Evolutionary conservation across 2,113 vertebrate species (phyloP), one percentile per base, ranked within the genome.

Genomic region (Paedocypris sp.): DNA sequence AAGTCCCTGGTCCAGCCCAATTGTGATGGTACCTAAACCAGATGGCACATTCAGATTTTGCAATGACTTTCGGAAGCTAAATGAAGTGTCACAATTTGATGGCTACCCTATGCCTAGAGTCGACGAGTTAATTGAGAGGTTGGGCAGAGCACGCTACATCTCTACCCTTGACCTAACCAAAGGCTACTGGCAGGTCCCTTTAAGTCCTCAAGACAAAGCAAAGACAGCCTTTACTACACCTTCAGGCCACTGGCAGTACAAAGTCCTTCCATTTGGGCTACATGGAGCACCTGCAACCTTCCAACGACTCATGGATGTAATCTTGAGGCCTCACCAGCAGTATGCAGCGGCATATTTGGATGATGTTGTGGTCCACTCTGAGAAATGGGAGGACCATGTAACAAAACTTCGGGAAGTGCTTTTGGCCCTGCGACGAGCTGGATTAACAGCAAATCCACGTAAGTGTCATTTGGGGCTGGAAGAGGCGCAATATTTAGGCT

Each of bases 141-240:
- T 52, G 9, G 48, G 48, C 1, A 28, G 11, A 1, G 36, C 18
- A 15, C 8, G 22, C 1, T 62, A 8, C 5, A 52, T 62, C 6
- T 20, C 12, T 6, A 62, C 60, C 9, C 36, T 62, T 3, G 60
- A 62, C 31, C 18, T 60, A 6, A 60, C 58, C 12, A 60, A 48
- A 25, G 31, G 31, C 2, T 48, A 49, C 31, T 60, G 43, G 45
- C 58, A 48, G n/a, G 20, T 60, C 4, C 26, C n/a, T n/a, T n/a
- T n/a, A n/a, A n/a, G n/a, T n/a, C n/a, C n/a, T n/a, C n/a, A n/a
- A n/a, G n/a, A n/a, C n/a, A n/a, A n/a, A n/a, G n/a, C n/a, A n/a
- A n/a, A n/a, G n/a, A n/a, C n/a, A n/a, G n/a, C 31, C 2, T 31
- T 60, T 1, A 5, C 29, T 4, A 13, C 16, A 2, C 13, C n/a